Conservation (phyloP, 2,888 invertebrate genomes). For the Eupithecia abbreviata region DNA sequence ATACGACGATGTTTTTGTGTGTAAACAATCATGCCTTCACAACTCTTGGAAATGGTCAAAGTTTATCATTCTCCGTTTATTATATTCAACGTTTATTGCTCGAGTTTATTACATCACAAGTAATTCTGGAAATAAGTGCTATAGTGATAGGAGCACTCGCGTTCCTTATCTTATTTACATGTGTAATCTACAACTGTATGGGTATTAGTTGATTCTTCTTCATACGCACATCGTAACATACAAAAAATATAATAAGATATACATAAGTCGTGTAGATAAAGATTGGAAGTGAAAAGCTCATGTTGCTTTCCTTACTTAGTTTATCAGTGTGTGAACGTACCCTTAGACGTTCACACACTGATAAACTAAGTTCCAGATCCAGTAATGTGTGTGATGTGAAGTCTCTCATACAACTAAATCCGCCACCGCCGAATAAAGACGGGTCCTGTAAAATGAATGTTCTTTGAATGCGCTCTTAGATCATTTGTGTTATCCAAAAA, state of each 20-base stretch:
- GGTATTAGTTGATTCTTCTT: background rate
- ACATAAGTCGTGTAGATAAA: too few relatives aligned
- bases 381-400: too few relatives aligned
- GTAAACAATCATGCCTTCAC: constrained; percentile 15
- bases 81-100: background rate
- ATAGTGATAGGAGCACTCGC: background rate
- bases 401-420: too few relatives aligned
- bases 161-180: constrained; percentile 2
- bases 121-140: constrained; percentile 7
- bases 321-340: too few relatives aligned
- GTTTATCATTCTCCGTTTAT: constrained; percentile 21
- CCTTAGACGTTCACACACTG: too few relatives aligned
- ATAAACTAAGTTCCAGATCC: too few relatives aligned
- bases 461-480: too few relatives aligned
- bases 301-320: too few relatives aligned
- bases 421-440: too few relatives aligned
- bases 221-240: background rate
- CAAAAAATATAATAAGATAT: background rate
- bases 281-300: too few relatives aligned
- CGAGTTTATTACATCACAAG: background rate
- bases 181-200: background rate
- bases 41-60: constrained; percentile 21
- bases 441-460: too few relatives aligned
- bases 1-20: background rate
- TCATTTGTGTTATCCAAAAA: too few relatives aligned